Evolutionary conservation across 1,140 invertebrate species (phyloP).

Genomic region (Agraylea sexmaculata): DNA sequence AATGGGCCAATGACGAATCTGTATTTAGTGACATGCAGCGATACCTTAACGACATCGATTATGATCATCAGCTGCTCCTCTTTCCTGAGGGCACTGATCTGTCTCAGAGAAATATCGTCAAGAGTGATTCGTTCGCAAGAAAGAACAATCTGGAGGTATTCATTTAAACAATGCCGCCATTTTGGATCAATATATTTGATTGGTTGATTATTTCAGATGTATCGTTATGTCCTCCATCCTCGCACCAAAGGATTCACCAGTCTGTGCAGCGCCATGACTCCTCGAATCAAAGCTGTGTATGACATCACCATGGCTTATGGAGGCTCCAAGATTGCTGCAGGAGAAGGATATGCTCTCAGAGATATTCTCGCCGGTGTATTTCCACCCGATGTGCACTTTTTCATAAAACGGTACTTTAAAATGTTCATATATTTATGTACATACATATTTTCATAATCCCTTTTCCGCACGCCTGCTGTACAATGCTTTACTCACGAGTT

Average conservation of each 20-base stretch:
- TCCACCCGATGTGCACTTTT: slow-evolving; percentile 61
- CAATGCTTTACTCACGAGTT: too few relatives aligned
- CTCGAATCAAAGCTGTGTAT: slow-evolving; percentile 60
- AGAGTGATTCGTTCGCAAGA: slow-evolving; percentile 61
- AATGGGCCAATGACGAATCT: slow-evolving; percentile 64
- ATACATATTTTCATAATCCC: slow-evolving; percentile 5
- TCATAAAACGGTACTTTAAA: slow-evolving; percentile 51
- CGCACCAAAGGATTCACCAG: slow-evolving; percentile 75
- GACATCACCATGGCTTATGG: slow-evolving; percentile 69
- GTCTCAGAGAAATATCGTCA: slow-evolving; percentile 54
- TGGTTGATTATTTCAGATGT: slow-evolving; percentile 33
- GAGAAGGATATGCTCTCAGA: slow-evolving; percentile 21
- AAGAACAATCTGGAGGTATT: slow-evolving; percentile 50
- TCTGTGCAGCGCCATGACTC: slow-evolving; percentile 51
- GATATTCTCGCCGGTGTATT: slow-evolving; percentile 53
- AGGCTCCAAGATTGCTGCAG: slow-evolving; percentile 53
- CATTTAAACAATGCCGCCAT: slow-evolving; percentile 4
- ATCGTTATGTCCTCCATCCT: slow-evolving; percentile 70
- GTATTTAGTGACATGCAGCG: slow-evolving; percentile 55
- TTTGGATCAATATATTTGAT: not conserved
- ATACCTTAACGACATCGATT: slow-evolving; percentile 56
- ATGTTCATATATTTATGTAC: slow-evolving; percentile 3
- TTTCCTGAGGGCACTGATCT: slow-evolving; percentile 87
- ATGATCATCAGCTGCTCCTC: slow-evolving; percentile 57
- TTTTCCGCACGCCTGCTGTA: slow-evolving; percentile 1